These are phyloP conservation scores for Lynx canadensis DNA, from an alignment of 2,113 vertebrate genomes.

Conservation along the genomic window DNA sequence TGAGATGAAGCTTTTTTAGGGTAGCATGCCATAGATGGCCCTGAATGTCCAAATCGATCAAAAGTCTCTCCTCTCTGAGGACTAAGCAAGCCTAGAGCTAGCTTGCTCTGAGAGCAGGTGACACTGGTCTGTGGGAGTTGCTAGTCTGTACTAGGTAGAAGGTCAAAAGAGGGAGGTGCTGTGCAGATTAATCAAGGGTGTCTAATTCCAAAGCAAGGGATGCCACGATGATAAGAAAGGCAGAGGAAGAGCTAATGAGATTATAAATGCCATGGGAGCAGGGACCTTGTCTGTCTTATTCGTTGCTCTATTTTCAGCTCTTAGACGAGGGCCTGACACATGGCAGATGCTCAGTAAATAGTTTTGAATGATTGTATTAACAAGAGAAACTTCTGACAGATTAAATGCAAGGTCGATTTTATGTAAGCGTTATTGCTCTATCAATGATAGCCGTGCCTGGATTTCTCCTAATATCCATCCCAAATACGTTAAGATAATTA, in stretches of 20 bases:
- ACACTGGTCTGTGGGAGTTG: not conserved
- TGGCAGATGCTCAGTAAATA: not conserved
- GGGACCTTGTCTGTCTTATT: slow-evolving; percentile 26
- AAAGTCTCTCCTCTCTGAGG: not conserved
- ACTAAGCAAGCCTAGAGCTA: not conserved
- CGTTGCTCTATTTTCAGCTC: not conserved
- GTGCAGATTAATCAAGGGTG: not conserved
- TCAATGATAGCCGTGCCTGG: not conserved
- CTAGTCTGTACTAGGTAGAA: not conserved
- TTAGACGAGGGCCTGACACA: not conserved
- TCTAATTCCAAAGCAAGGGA: slow-evolving; percentile 10
- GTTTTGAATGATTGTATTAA: not conserved
- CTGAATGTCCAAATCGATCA: not conserved
- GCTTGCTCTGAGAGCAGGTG: not conserved
- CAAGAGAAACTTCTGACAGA: not conserved
- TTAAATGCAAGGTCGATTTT: slow-evolving; percentile 2
- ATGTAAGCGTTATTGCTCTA: not conserved
- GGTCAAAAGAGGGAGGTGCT: not conserved
- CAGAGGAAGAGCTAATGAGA: not conserved
- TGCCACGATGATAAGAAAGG: not conserved
- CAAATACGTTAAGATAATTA: slow-evolving; percentile 33
- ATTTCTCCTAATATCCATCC: not conserved
- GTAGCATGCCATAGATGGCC: not conserved
- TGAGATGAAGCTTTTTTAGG: not conserved
- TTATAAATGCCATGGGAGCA: not conserved